These are phyloP conservation scores for Sclerurus mexicanus DNA, from an alignment of 2,113 vertebrate species.

Conservation along the genomic window DNA sequence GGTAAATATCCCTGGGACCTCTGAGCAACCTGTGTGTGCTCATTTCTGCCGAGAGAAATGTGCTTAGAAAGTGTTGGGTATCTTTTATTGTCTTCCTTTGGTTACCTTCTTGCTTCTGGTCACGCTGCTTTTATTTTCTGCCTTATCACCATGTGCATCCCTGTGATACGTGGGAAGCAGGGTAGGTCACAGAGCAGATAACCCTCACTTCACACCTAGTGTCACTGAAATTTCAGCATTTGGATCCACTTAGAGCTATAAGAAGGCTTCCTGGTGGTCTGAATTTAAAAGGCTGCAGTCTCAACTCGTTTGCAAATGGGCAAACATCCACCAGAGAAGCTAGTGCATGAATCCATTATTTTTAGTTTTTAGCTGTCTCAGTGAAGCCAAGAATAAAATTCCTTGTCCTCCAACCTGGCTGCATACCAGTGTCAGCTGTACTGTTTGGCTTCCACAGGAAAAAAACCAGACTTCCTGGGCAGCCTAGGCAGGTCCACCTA, in stretches of 20 bases:
- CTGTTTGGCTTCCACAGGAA: not conserved
- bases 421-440: not conserved
- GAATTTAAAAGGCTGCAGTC: not conserved
- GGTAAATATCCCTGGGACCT: constrained; percentile 66
- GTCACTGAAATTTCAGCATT: not conserved
- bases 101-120: not conserved
- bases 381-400: not conserved
- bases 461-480: not conserved
- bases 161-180: not conserved
- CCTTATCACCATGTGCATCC: not conserved
- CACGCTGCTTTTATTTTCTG: not conserved
- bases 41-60: not conserved
- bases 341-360: not conserved
- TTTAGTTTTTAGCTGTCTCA: not conserved
- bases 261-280: not conserved
- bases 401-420: not conserved
- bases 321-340: not conserved
- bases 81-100: not conserved
- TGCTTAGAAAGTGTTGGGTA: not conserved
- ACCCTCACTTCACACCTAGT: not conserved
- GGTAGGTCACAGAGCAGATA: not conserved
- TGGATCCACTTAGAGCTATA: not conserved
- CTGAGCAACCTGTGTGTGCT: not conserved
- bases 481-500: not conserved
- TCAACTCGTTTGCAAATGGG: not conserved